A percentile compares a stretch with the other conserved stretches of the same genome.
These are phyloP conservation scores for Maniola hyperantus DNA, from an alignment of 2,888 invertebrate species.

Conservation along the genomic window DNA sequence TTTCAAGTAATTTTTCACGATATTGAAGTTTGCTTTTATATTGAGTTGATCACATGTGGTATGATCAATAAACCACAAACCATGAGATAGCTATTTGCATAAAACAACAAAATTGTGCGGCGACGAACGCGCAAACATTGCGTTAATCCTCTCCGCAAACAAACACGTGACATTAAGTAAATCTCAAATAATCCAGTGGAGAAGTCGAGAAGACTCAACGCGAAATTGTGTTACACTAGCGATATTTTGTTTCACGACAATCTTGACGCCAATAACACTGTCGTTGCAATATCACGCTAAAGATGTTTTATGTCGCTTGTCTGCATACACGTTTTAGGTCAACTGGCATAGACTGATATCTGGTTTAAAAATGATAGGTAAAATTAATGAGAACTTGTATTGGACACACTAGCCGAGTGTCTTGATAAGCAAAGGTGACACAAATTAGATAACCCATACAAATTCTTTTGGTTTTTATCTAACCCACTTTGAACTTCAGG, in stretches of 20 bases:
- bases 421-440: too few relatives aligned
- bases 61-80: background rate
- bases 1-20: background rate
- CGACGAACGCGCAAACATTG: constrained; percentile 60
- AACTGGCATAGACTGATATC: too few relatives aligned
- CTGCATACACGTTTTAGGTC: background rate
- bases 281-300: too few relatives aligned
- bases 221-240: background rate
- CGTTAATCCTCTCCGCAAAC: constrained; percentile 69
- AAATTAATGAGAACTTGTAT: too few relatives aligned
- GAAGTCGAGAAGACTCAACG: constrained; percentile 73
- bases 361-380: background rate
- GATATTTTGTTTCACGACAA: background rate
- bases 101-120: constrained; percentile 18
- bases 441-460: too few relatives aligned
- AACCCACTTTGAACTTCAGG: too few relatives aligned
- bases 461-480: too few relatives aligned
- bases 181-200: constrained; percentile 77
- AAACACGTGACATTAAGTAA: constrained; percentile 73
- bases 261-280: too few relatives aligned
- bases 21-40: background rate
- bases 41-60: background rate
- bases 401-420: too few relatives aligned
- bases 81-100: constrained; percentile 14
- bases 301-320: background rate